A percentile compares a stretch with the other conserved stretches of the same genome.
These are phyloP conservation scores for Paramisgurnus dabryanus DNA, from an alignment of 2,113 vertebrate species.

Conservation along the genomic window DNA sequence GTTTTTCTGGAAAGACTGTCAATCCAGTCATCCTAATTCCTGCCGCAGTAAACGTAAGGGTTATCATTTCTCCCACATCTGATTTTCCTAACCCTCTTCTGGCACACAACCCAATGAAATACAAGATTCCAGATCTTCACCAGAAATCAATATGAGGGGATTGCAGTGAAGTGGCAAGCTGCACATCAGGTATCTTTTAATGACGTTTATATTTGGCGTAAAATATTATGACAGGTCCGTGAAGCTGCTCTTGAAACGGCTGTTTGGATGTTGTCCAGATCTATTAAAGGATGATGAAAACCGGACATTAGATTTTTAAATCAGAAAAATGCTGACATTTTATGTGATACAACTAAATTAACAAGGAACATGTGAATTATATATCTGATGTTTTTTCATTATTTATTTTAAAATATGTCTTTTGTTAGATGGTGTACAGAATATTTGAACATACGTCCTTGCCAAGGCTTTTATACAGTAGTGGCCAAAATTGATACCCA, in stretches of 20 bases:
- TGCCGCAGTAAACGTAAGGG: conserved; percentile 21
- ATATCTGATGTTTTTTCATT: not conserved
- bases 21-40: conserved; percentile 44
- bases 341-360: not conserved
- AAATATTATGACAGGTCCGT: not conserved
- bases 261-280: not conserved
- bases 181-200: conserved; percentile 13
- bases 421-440: not conserved
- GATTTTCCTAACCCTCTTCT: conserved; percentile 30
- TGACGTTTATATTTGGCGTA: conserved; percentile 2
- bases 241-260: not conserved
- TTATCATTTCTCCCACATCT: conserved; percentile 33
- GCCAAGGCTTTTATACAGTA: too few species aligned
- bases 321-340: not conserved
- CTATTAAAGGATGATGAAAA: not conserved
- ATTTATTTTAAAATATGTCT: not conserved
- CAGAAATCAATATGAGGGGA: conserved; percentile 54
- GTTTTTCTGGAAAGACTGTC: not conserved
- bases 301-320: not conserved
- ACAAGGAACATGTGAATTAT: not conserved
- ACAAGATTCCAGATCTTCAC: conserved; percentile 47
- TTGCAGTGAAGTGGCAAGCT: conserved; percentile 21
- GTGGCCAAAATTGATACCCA: too few species aligned
- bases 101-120: conserved; percentile 48
- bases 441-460: too few species aligned